Conservation (phyloP, 2,797 vertebrate genomes). For the Pipistrellus kuhlii region DNA sequence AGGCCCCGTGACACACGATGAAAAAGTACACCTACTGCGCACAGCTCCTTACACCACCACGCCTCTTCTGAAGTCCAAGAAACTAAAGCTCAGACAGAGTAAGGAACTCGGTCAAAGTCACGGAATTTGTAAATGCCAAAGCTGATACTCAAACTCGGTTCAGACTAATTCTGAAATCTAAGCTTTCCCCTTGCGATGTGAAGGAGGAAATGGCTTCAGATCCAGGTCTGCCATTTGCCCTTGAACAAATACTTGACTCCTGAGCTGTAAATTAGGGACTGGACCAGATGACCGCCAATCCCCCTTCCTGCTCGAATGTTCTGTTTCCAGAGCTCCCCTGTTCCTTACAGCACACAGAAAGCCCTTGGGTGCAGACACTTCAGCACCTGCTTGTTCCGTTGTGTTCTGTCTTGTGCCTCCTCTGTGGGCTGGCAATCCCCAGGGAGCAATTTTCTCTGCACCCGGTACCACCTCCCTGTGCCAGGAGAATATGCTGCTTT, state of each 20-base stretch:
- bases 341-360: background rate
- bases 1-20: background rate
- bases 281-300: background rate
- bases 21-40: background rate
- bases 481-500: background rate
- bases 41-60: background rate
- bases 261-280: background rate
- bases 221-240: background rate
- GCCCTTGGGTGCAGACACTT: background rate
- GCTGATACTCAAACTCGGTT: background rate
- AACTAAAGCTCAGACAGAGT: background rate
- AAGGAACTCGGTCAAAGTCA: background rate
- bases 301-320: background rate
- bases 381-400: conserved; percentile 1
- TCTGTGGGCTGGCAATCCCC: background rate
- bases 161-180: background rate
- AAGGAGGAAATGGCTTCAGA: background rate
- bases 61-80: background rate
- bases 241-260: background rate
- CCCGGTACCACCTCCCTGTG: background rate
- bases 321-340: conserved; percentile 19
- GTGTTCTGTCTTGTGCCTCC: background rate
- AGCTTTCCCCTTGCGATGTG: background rate
- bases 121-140: background rate
- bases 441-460: background rate